phyloP scores from a whole-genome alignment of 2,888 invertebrate genomes.

The Macrophya alboannulata region DNA sequence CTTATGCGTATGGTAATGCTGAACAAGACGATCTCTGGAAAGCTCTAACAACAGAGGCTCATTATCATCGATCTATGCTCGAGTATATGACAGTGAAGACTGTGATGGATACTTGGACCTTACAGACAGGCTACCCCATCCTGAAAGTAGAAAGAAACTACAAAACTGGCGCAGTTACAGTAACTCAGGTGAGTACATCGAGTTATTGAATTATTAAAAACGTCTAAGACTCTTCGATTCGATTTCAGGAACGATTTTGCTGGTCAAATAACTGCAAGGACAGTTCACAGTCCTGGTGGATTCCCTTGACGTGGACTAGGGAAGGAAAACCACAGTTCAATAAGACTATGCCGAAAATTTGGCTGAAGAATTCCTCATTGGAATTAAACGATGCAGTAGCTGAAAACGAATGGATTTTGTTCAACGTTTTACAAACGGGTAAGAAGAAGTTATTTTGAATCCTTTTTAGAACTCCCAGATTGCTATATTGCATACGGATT shows the following conservation, averaged over 20 bases:
- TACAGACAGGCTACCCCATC: slow-evolving; percentile 87
- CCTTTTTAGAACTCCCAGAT: background rate
- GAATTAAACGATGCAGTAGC: slow-evolving; percentile 70
- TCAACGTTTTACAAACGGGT: slow-evolving; percentile 86
- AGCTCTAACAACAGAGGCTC: slow-evolving; percentile 83
- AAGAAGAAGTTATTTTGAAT: slow-evolving; percentile 57
- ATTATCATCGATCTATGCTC: slow-evolving; percentile 77
- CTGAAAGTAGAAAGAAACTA: slow-evolving; percentile 82
- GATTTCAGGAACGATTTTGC: slow-evolving; percentile 66
- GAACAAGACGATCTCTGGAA: slow-evolving; percentile 87
- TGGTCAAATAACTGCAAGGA: slow-evolving; percentile 65
- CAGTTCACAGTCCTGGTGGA: slow-evolving; percentile 79
- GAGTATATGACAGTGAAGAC: slow-evolving; percentile 81
- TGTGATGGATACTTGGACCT: slow-evolving; percentile 87
- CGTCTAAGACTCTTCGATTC: slow-evolving; percentile 55
- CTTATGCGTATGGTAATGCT: slow-evolving; percentile 83
- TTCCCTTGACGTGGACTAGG: slow-evolving; percentile 81
- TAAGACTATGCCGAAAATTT: slow-evolving; percentile 79
- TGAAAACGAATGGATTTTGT: slow-evolving; percentile 83
- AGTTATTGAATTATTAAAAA: background rate
- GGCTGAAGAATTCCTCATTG: slow-evolving; percentile 80
- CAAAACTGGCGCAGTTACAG: slow-evolving; percentile 73
- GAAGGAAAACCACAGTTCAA: slow-evolving; percentile 72
- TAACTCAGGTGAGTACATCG: slow-evolving; percentile 77
- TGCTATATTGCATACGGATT: background rate